Evolutionary conservation across 2,888 invertebrate species (phyloP), one percentile per base, ranked within the genome.

Genomic region (Drosophila eohydei): DNA sequence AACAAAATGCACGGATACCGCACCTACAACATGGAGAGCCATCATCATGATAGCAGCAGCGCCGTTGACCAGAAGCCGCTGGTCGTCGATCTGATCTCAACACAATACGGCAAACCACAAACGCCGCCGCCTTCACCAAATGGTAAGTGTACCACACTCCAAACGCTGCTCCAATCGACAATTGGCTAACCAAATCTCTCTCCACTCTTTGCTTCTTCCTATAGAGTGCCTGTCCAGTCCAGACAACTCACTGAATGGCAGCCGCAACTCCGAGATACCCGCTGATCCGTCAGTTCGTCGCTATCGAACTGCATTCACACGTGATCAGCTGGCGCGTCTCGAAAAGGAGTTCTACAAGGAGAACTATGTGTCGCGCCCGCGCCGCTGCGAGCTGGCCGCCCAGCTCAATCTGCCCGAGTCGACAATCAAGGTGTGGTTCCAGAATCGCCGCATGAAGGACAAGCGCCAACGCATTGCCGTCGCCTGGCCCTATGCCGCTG

Each of bases 341-440:
- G 99, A 99, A 93, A 97, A 98, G 89, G 99, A 99, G 93, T 99
- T 99, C 92, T 95, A 96, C 93, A 96, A 97, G 88, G 99, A 99
- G 93, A 99, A 98, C 93, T 99, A 99, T 93, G 99, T 99, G 0
- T 98, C 98, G 1, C 94, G 99, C 61, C 99, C 99, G 0, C 94
- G 98, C 67, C 94, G 99, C 74, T 98, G 98, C 91, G 99, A 99
- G 92, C 93, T 99, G 43, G 99, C 99, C 0, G 95, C 97, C 0
- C 97, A 98, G 88, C 94, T 99, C 16, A 97, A 97, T 78, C 94
- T 99, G 11, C 98, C 99, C 0, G 99, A 99, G 93, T 97, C 98
- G 34, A 99, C 99, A 3, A 99, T 99, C 81, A 99, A 99, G 96
- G 99, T 99, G 8, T 99, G 99, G 99, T 99, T 99, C 92, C 93